Evolutionary conservation across 1,140 invertebrate species (phyloP).

Genomic region (Euura saliciscinereae): DNA sequence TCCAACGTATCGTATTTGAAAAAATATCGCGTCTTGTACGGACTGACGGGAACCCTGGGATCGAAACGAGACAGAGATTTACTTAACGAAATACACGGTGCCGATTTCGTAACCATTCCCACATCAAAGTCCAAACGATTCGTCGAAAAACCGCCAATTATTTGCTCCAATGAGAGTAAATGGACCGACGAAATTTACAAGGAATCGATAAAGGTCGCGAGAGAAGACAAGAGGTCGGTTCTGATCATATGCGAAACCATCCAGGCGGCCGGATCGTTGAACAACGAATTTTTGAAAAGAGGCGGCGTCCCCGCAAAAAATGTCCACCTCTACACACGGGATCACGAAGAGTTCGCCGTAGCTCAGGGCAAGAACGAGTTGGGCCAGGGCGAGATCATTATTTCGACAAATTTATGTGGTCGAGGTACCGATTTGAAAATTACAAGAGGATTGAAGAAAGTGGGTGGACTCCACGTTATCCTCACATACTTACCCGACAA

Average conservation of each 20-base stretch:
- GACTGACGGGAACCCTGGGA: conserved; percentile 51
- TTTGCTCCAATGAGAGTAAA: conserved; percentile 20
- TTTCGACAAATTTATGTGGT: conserved; percentile 56
- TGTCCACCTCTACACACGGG: conserved; percentile 27
- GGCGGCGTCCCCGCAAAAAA: neutral
- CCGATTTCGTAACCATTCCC: conserved; percentile 42
- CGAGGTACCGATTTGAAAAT: conserved; percentile 54
- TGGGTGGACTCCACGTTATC: conserved; percentile 50
- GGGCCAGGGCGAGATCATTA: conserved; percentile 32
- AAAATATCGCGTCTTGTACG: conserved; percentile 42
- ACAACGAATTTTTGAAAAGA: conserved; percentile 14
- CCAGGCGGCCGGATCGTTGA: conserved; percentile 27
- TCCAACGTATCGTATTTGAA: conserved; percentile 53
- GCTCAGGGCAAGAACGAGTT: conserved; percentile 18
- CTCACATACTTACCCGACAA: conserved; percentile 48
- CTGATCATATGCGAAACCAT: conserved; percentile 46
- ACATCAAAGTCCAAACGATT: conserved; percentile 34
- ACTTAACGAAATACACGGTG: conserved; percentile 34
- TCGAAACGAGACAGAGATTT: conserved; percentile 36
- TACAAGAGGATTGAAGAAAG: conserved; percentile 29
- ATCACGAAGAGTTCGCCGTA: conserved; percentile 28
- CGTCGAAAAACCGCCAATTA: conserved; percentile 26
- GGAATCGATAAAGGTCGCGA: conserved; percentile 6
- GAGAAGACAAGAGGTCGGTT: conserved; percentile 27
- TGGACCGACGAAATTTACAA: conserved; percentile 20